Conservation (phyloP, 2,888 invertebrate species). For the Drosophila affinis region DNA sequence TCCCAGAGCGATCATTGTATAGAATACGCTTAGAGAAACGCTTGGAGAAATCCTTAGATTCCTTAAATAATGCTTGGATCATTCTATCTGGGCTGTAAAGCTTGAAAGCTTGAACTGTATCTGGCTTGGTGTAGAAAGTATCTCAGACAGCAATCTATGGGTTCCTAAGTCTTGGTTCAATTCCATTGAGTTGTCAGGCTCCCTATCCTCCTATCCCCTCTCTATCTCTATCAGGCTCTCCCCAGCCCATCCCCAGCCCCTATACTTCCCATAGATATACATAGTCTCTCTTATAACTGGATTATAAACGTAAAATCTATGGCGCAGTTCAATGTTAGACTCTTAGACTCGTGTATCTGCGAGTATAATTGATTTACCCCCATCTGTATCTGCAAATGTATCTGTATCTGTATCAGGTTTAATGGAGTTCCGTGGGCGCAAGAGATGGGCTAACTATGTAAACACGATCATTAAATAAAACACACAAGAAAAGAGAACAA, state of each 20-base stretch:
- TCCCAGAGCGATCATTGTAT: too few species aligned
- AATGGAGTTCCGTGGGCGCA: conserved; percentile 62
- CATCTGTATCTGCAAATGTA: neutral
- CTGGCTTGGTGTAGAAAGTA: too few species aligned
- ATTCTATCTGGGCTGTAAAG: too few species aligned
- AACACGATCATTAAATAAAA: conserved; percentile 73
- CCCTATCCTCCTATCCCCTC: too few species aligned
- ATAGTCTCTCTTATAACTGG: neutral
- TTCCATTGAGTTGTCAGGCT: neutral
- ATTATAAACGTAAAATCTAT: neutral
- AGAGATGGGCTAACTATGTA: conserved; percentile 64
- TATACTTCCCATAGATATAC: neutral
- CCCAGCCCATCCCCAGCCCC: accelerated
- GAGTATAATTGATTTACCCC: conserved; percentile 23
- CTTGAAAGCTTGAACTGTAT: too few species aligned
- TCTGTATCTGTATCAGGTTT: conserved; percentile 1
- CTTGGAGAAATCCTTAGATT: too few species aligned
- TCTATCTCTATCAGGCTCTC: neutral
- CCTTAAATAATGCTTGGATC: too few species aligned
- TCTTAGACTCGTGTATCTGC: neutral
- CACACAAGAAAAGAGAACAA: conserved; percentile 49
- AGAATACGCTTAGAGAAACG: too few species aligned
- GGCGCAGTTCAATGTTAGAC: neutral
- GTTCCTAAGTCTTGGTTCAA: neutral
- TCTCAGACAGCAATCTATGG: too few species aligned